A percentile compares a stretch with the other conserved stretches of the same genome.
Evolutionary conservation across 53 echinoderm and acorn worm genomes (phyloP).

Genomic region (Mesocentrotus franciscanus): DNA sequence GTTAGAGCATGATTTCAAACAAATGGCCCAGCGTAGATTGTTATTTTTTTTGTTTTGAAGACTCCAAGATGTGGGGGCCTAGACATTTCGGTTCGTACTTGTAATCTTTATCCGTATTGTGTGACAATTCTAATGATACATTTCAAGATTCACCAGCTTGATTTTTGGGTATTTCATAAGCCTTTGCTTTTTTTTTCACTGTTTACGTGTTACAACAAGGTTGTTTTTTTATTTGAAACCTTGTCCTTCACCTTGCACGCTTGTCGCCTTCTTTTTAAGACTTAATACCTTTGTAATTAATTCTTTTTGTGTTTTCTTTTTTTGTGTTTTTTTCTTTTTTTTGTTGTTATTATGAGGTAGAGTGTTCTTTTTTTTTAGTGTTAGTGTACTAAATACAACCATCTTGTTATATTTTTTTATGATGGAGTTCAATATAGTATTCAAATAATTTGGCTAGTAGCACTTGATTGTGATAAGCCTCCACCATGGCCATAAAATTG

Average conservation of each 20-base stretch:
- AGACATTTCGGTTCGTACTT: background rate
- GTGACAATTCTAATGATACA: conserved; percentile 9
- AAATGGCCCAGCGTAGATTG: too few relatives aligned
- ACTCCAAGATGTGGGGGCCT: background rate
- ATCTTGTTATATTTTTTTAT: background rate
- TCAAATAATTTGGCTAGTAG: background rate
- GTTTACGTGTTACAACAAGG: background rate
- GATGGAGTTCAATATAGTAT: background rate
- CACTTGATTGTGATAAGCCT: background rate
- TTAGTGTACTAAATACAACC: background rate
- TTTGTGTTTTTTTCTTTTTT: background rate
- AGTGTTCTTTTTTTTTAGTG: background rate
- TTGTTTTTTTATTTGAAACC: background rate
- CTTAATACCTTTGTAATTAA: background rate
- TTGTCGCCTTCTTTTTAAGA: too few relatives aligned
- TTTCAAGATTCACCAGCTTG: background rate
- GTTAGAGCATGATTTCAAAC: too few relatives aligned
- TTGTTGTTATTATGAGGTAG: background rate
- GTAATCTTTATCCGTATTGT: background rate
- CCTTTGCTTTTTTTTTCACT: background rate
- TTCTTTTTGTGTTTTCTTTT: background rate
- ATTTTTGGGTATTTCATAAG: background rate
- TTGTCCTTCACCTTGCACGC: background rate
- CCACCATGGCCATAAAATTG: conserved; percentile 26
- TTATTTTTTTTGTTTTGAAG: too few relatives aligned